phyloP scores from a whole-genome alignment of 92 coral and sea anemone species.

The Virgularia gustaviana region DNA sequence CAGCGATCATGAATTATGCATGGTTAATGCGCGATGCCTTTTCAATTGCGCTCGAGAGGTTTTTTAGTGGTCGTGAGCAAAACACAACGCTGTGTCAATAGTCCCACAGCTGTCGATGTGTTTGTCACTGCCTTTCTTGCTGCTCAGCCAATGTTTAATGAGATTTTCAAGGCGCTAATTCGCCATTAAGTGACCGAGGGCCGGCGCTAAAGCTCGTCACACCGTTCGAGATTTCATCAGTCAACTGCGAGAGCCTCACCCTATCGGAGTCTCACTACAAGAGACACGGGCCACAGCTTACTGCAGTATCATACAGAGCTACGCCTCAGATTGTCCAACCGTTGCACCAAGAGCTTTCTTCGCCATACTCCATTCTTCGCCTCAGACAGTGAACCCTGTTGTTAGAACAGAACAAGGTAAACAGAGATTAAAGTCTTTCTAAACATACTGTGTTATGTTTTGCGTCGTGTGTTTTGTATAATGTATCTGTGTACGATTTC shows the following conservation, averaged over 20 bases:
- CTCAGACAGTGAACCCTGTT: no score
- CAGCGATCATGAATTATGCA: constrained; percentile 7
- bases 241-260: not conserved
- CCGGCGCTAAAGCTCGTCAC: constrained; percentile 46
- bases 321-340: no score
- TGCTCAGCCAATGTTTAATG: constrained; percentile 96
- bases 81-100: constrained; percentile 28
- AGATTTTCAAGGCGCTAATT: constrained; percentile 88
- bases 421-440: no score
- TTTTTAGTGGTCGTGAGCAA: constrained; percentile 29
- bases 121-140: constrained; percentile 67
- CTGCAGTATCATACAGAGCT: no score
- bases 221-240: not conserved
- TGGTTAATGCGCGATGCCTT: constrained; percentile 6
- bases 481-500: no score
- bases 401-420: no score
- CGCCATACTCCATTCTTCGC: no score
- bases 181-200: constrained; percentile 64
- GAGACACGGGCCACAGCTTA: not conserved
- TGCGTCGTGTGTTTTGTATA: no score
- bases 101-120: constrained; percentile 23
- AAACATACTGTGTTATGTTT: no score
- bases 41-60: constrained; percentile 13
- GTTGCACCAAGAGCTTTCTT: not conserved
- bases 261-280: not conserved